Evolutionary conservation across 2,113 vertebrate genomes (phyloP).

Genomic region (Menidia beryllina): DNA sequence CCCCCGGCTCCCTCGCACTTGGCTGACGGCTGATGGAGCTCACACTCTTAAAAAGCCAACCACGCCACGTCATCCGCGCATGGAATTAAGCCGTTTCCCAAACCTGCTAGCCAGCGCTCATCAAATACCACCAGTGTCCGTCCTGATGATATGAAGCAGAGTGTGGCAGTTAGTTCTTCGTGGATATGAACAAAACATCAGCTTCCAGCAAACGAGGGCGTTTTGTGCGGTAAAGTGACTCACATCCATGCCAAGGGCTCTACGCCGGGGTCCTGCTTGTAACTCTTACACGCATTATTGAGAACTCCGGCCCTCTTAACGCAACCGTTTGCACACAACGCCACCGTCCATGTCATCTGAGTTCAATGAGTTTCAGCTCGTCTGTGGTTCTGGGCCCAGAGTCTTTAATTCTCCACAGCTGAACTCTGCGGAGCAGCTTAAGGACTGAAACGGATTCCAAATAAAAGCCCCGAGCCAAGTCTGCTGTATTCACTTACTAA

Average conservation of each 20-base stretch:
- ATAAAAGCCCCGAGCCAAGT: constrained; percentile 35
- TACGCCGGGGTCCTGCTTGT: background rate
- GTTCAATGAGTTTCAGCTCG: constrained; percentile 5
- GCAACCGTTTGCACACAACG: constrained; percentile 10
- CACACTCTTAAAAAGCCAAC: background rate
- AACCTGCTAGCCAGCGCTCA: too few relatives aligned
- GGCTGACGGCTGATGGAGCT: background rate
- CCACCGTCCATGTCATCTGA: background rate
- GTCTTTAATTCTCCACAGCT: constrained; percentile 42
- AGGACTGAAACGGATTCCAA: constrained; percentile 32
- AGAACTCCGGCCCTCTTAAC: background rate
- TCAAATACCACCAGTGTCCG: too few relatives aligned
- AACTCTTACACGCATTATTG: constrained; percentile 1
- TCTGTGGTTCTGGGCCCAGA: constrained; percentile 4
- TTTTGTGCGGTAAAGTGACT: background rate
- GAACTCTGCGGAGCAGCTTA: constrained; percentile 29
- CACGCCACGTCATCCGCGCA: too few relatives aligned
- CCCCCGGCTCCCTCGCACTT: background rate
- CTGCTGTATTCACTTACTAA: constrained; percentile 54
- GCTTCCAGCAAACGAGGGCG: too few relatives aligned
- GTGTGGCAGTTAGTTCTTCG: too few relatives aligned
- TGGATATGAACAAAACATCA: too few relatives aligned
- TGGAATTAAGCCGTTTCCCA: too few relatives aligned
- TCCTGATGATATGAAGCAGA: too few relatives aligned
- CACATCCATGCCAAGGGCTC: background rate